Percentiles rank a stretch among this genome's conserved stretches.
Conservation (phyloP, 2,888 invertebrate genomes). For the Rhyacophila evoluta region DNA sequence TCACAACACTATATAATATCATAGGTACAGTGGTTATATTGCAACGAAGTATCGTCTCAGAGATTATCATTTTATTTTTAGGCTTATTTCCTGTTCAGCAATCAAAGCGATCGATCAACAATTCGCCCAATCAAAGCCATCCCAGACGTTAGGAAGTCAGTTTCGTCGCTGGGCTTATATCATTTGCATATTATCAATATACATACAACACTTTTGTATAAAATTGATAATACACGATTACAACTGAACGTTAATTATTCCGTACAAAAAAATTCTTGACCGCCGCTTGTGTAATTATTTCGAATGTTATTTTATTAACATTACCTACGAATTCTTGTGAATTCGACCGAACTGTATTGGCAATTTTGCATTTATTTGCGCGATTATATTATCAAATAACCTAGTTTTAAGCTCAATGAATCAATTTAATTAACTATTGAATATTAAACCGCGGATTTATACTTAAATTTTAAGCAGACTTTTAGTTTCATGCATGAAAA, state of each 20-base stretch:
- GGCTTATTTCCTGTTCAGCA: neutral
- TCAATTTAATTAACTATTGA: neutral
- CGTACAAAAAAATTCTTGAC: neutral
- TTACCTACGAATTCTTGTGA: neutral
- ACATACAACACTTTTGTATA: neutral
- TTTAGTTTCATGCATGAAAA: too few species aligned
- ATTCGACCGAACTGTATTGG: slow-evolving; percentile 3
- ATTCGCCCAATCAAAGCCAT: neutral
- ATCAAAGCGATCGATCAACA: neutral
- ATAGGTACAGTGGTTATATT: too few species aligned
- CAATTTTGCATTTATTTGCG: neutral
- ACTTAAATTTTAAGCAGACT: too few species aligned
- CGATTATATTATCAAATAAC: neutral
- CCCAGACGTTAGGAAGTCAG: neutral
- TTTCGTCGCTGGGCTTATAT: neutral
- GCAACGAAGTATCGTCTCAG: too few species aligned
- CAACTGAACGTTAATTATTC: neutral
- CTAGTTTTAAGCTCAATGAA: neutral
- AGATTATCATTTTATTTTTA: too few species aligned
- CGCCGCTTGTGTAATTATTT: neutral
- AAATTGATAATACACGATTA: neutral
- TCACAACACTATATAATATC: too few species aligned
- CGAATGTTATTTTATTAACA: neutral
- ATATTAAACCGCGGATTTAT: neutral
- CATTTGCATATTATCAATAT: neutral